Conservation (phyloP, 1,140 invertebrate genomes). For the Drosophila insularis region DNA sequence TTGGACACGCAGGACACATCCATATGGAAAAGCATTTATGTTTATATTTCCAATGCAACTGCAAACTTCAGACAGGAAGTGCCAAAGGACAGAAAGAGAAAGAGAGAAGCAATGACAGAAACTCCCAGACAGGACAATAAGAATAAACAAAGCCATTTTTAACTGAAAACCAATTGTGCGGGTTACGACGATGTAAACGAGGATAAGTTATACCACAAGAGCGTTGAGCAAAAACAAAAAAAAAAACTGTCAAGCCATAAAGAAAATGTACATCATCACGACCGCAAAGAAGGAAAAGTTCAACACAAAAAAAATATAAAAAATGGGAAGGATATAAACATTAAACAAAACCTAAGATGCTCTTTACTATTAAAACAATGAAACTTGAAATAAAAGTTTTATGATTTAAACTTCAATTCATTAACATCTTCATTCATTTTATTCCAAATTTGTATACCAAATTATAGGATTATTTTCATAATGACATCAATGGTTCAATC, state of each 20-base stretch:
- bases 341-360: neutral
- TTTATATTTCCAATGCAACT: slow-evolving; percentile 42
- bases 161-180: slow-evolving; percentile 20
- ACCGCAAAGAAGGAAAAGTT: neutral
- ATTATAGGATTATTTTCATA: too few relatives aligned
- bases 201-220: neutral
- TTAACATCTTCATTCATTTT: too few relatives aligned
- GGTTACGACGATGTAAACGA: slow-evolving; percentile 2
- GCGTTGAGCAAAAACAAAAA: neutral
- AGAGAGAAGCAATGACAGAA: neutral
- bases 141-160: slow-evolving; percentile 32
- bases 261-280: neutral
- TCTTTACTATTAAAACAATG: neutral
- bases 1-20: slow-evolving; percentile 2
- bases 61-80: slow-evolving; percentile 16
- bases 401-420: neutral
- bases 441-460: too few relatives aligned
- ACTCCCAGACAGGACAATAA: neutral
- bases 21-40: slow-evolving; percentile 32
- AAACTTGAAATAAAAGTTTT: neutral
- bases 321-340: neutral
- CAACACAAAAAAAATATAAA: neutral
- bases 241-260: slow-evolving; percentile 17
- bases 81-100: neutral
- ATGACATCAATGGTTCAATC: too few relatives aligned